Evolutionary conservation across 2,797 vertebrate genomes (phyloP), one percentile per base, ranked within the genome.

Genomic region (Simalia tracyae): DNA sequence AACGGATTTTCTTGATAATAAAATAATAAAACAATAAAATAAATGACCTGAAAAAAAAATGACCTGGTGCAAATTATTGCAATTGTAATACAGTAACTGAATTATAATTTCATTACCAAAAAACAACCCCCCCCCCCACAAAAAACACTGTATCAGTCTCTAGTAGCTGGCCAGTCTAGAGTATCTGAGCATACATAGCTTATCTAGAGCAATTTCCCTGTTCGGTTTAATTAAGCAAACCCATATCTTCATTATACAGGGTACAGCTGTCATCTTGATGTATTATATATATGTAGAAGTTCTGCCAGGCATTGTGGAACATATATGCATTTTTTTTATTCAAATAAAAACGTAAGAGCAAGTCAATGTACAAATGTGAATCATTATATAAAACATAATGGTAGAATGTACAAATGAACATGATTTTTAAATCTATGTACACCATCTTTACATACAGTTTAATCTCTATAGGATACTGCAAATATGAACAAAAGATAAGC

Each of bases 41-140:
- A 36, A 60, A 24, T 88, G 1, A 46, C 26, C 66, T 89, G 46
- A 64, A 92, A 92, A 22, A 93, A 93, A 31, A 90, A 90, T 36
- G 57, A 46, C 92, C 93, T 84, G 46, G 0, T 87, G 36, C 9
- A 84, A 84, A 64, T 84, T 9, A 59, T 31, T 64, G n/a, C 19
- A 24, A 63, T 61, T 54, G 31, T 88, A 89, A 85, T 31, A 66
- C 15, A 85, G 15, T 4, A 57, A 46, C 59, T 24, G 46, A 46
- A 42, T 46, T 63, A 14, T 54, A 17, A 61, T 61, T 84, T 15
- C 28, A 22, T 64, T 63, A 42, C 42, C 2, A 42, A 42, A 42
- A 42, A 42, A 42, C 42, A 42, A 42, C 2, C 2, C 42, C 42
- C 42, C 42, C 42, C 42, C 42, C 42, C 42, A 42, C 36, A 42